Evolutionary conservation across 2,797 vertebrate species (phyloP).

Genomic region (Enteromius viviparus): DNA sequence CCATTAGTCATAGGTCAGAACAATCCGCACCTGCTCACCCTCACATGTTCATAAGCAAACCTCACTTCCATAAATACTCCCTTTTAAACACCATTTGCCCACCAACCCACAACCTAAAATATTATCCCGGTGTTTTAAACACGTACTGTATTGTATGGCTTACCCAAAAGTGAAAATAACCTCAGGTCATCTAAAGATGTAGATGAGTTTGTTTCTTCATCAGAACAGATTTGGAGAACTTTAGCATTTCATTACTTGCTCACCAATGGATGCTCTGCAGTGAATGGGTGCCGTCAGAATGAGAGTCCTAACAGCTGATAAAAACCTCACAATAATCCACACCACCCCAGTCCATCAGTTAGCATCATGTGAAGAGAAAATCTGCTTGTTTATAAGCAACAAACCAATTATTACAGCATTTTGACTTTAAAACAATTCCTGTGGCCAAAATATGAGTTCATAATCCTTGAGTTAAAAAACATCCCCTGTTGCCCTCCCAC

Average conservation of each 20-base stretch:
- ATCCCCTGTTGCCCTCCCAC: not conserved
- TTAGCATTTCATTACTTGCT: not conserved
- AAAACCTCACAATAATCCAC: not conserved
- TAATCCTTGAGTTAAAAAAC: not conserved
- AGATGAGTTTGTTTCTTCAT: not conserved
- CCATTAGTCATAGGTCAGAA: slow-evolving; percentile 8
- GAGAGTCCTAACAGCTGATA: not conserved
- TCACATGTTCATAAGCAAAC: not conserved
- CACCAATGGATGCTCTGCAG: not conserved
- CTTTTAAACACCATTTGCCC: slow-evolving; percentile 10
- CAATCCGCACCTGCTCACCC: not conserved
- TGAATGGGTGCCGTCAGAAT: not conserved
- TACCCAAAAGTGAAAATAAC: not conserved
- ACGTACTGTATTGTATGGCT: not conserved
- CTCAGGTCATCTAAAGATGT: not conserved
- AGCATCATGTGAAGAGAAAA: not conserved
- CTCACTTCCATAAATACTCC: slow-evolving; percentile 17
- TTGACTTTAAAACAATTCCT: not conserved
- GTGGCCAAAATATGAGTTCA: not conserved
- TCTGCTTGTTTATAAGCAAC: not conserved
- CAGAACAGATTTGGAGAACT: not conserved
- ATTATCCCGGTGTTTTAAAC: not conserved
- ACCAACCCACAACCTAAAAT: not conserved
- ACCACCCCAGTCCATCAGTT: not conserved
- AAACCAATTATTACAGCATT: not conserved